Evolutionary conservation across 2,888 invertebrate species (phyloP).

Genomic region (Schizaphis graminum): DNA sequence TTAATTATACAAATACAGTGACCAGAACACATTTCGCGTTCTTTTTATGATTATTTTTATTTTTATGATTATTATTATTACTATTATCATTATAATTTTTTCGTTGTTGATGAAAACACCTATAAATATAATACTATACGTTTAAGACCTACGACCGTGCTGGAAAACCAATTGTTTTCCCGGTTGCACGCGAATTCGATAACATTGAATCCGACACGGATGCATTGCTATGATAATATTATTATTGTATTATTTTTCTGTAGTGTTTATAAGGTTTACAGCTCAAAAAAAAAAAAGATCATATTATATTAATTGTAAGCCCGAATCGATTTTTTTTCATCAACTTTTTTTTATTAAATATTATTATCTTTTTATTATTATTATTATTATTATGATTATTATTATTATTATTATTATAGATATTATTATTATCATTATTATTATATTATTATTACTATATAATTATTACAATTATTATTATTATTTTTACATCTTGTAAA

Average conservation of each 20-base stretch:
- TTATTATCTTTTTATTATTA: slow-evolving; percentile 36
- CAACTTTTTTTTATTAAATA: slow-evolving; percentile 42
- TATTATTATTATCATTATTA: slow-evolving; percentile 51
- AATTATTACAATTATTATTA: slow-evolving; percentile 46
- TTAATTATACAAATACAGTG: slow-evolving; percentile 3
- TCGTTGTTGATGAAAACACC: slow-evolving; percentile 28
- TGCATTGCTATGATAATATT: slow-evolving; percentile 39
- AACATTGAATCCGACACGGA: slow-evolving; percentile 40
- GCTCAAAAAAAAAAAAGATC: slow-evolving; percentile 50
- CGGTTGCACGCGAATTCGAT: slow-evolving; percentile 25
- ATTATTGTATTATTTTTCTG: slow-evolving; percentile 45
- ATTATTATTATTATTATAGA: slow-evolving; percentile 35
- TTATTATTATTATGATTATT: slow-evolving; percentile 23
- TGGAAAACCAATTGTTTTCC: slow-evolving; percentile 22
- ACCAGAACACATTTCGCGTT: neutral
- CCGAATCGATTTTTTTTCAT: slow-evolving; percentile 31
- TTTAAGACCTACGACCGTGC: neutral
- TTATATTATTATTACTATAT: slow-evolving; percentile 23
- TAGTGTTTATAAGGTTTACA: slow-evolving; percentile 52
- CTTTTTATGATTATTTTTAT: slow-evolving; percentile 15
- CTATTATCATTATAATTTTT: slow-evolving; percentile 8
- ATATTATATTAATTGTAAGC: slow-evolving; percentile 28
- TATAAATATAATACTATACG: neutral
- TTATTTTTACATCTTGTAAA: slow-evolving; percentile 39
- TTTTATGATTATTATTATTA: slow-evolving; percentile 5